Percentiles rank a stretch among this genome's conserved stretches.
Evolutionary conservation across 2,797 vertebrate species (phyloP).

Genomic region (Galaxias olidus): DNA sequence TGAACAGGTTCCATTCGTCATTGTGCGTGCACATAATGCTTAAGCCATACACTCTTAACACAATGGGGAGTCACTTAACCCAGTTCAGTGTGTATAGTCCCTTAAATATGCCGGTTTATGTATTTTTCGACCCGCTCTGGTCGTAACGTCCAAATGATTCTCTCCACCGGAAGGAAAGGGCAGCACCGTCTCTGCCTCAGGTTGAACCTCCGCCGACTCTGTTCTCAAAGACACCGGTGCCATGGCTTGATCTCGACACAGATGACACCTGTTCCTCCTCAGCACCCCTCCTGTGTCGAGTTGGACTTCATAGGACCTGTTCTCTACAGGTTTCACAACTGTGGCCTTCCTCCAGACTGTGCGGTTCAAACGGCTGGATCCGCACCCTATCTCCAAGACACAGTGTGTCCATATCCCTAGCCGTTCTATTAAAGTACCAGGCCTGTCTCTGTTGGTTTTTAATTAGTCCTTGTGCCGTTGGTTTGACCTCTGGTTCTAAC

Average conservation of each 20-base stretch:
- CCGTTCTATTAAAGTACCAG: constrained; percentile 16
- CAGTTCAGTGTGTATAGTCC: no score
- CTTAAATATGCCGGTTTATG: no score
- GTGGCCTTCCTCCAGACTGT: constrained; percentile 19
- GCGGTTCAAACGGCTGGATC: constrained; percentile 17
- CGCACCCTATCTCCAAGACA: constrained; percentile 6
- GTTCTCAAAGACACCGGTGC: no score
- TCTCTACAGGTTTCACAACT: background rate
- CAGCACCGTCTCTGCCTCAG: no score
- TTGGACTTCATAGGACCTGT: constrained; percentile 3
- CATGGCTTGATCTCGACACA: background rate
- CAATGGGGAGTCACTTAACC: no score
- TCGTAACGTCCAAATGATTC: no score
- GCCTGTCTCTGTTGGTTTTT: background rate
- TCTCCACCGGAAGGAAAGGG: no score
- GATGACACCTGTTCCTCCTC: constrained; percentile 17
- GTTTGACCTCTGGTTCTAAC: constrained; percentile 7
- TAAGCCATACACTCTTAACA: no score
- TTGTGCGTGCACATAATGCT: no score
- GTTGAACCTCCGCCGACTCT: no score
- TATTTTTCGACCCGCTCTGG: no score
- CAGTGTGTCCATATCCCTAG: constrained; percentile 8
- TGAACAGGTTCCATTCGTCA: no score
- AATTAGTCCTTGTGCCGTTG: constrained; percentile 7
- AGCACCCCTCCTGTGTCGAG: constrained; percentile 10